A percentile compares a stretch with the other conserved stretches of the same genome.
Conservation (phyloP, 2,113 vertebrate species). For the Balaeniceps rex region DNA sequence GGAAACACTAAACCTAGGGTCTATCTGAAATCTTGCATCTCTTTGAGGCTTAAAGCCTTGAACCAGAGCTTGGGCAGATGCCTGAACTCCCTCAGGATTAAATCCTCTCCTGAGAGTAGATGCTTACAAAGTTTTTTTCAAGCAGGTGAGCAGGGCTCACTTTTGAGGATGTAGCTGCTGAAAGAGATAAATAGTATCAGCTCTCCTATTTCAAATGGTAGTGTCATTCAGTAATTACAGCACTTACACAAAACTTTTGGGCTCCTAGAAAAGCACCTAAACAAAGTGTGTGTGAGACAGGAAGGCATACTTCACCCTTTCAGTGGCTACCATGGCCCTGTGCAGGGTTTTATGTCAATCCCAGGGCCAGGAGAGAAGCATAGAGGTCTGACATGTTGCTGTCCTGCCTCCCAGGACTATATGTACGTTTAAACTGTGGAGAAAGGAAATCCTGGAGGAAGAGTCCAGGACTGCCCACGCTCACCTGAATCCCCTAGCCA, state of each 20-base stretch:
- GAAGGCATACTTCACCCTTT: background rate
- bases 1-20: background rate
- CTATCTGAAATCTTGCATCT: background rate
- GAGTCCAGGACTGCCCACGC: rapidly evolving
- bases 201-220: background rate
- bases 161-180: background rate
- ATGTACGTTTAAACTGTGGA: background rate
- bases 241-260: background rate
- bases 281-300: background rate
- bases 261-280: background rate
- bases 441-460: background rate
- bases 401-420: background rate
- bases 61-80: background rate
- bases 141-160: background rate
- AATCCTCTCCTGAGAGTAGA: background rate
- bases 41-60: background rate
- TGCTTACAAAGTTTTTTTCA: background rate
- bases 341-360: background rate
- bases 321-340: background rate
- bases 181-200: background rate
- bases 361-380: background rate
- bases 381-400: background rate
- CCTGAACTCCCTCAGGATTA: background rate
- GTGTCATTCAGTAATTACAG: background rate
- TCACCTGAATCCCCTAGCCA: background rate